Base-by-base conservation (phyloP, 35 echinoderm and acorn worm species). In the Apostichopus parvimensis region DNA sequence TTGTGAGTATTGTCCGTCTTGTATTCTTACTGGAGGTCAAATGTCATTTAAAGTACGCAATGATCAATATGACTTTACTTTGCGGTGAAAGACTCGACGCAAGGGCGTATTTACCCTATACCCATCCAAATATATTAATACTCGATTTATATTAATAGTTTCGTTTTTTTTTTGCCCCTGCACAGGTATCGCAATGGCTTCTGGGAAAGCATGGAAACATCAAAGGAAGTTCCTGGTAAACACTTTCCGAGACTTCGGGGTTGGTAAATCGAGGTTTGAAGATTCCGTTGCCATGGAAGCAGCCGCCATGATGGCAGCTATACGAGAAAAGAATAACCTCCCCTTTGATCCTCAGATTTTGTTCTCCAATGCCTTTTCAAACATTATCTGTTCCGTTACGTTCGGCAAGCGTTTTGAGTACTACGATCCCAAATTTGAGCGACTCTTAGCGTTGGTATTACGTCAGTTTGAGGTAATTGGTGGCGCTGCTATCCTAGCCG, bases 401-500 rank as follows among this genome's bases (percentile, higher is more conserved):
- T 95, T 92, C 24, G 94, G 94, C 14, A 89, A 91, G 77, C 91
- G 94, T 18, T 95, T 87, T 65, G 91, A 95, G n/a, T 95, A 95
- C 79, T 65, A 86, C 84, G 86, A 93, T 62, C 62, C 75, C 8
- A 75, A 95, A 66, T 95, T 95, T n/a, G 45, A 92, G 34, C 18
- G 83, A 9, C 83, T 95, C 78, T 83, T 95, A 7, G 18, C 23
- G 8, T 45, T 80, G 24, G 61, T 95, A 0, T 78, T 79, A 34
- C 66, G 83, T 14, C 77, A 92, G 28, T 34, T 92, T 52, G 84
- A 88, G 28, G 56, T 81, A 0, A 66, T 92, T 2, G 81, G 90
- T 8, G 20, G 45, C 56, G 82, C 89, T 13, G 26, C 80, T 1
- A 20, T 92, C 20, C 57, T 88, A 10, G 66, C 77, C 73, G 87